These are phyloP conservation scores for Sebastes diploproa DNA, from an alignment of 2,797 vertebrate genomes.

Conservation along the genomic window DNA sequence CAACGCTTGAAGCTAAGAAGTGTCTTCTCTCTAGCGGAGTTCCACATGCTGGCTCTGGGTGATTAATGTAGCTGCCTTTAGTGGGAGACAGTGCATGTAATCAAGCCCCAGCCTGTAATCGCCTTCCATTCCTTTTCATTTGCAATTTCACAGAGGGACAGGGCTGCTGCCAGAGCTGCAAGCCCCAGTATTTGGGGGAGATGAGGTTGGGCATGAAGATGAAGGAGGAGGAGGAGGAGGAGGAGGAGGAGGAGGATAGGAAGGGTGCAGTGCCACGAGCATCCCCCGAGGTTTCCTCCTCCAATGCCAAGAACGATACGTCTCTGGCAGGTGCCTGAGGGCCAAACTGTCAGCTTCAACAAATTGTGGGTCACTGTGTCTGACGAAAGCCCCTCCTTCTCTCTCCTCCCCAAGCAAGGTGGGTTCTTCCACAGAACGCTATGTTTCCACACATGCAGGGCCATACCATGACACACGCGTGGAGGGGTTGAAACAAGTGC, in stretches of 20 bases:
- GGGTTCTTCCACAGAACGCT: slow-evolving; percentile 17
- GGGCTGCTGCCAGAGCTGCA: slow-evolving; percentile 37
- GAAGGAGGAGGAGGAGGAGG: background rate
- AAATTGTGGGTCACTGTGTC: slow-evolving; percentile 61
- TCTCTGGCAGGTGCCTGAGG: slow-evolving; percentile 63
- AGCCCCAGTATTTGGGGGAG: slow-evolving; percentile 27
- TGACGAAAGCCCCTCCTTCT: slow-evolving; percentile 24
- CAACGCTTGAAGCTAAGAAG: slow-evolving; percentile 27
- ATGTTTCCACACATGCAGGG: slow-evolving; percentile 16
- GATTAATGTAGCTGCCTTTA: slow-evolving; percentile 76
- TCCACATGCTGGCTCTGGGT: slow-evolving; percentile 56
- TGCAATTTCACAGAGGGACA: slow-evolving; percentile 69
- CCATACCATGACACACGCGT: slow-evolving; percentile 21
- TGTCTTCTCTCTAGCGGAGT: slow-evolving; percentile 33
- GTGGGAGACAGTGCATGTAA: slow-evolving; percentile 79
- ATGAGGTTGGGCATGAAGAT: background rate
- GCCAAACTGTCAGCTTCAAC: slow-evolving; percentile 66
- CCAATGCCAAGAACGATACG: slow-evolving; percentile 56
- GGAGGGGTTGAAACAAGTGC: slow-evolving; percentile 25
- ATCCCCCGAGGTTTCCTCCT: slow-evolving; percentile 40
- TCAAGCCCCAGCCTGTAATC: slow-evolving; percentile 78
- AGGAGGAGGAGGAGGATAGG: background rate
- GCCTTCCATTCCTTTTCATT: slow-evolving; percentile 75
- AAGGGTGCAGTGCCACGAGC: slow-evolving; percentile 37
- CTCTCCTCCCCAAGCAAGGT: slow-evolving; percentile 6